Conservation (phyloP, 2,113 vertebrate species). For the Oryzias woworae region DNA sequence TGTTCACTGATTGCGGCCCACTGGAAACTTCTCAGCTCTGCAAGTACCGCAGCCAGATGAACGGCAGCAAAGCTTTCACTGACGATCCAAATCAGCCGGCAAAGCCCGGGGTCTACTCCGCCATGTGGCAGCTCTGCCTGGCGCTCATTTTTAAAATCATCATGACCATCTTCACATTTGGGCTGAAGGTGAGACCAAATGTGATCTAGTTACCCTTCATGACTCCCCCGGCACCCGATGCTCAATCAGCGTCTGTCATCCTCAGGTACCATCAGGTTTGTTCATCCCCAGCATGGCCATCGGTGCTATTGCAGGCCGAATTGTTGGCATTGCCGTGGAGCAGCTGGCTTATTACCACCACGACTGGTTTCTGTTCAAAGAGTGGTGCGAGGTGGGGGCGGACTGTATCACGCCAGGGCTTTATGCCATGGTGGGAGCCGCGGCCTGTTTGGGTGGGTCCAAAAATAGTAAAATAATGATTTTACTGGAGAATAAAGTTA, state of each 20-base stretch:
- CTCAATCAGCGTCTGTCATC: background rate
- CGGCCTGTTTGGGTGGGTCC: slow-evolving; percentile 91
- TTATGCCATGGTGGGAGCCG: slow-evolving; percentile 98
- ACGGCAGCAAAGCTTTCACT: slow-evolving; percentile 87
- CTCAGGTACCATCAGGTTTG: slow-evolving; percentile 91
- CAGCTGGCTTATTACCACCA: slow-evolving; percentile 97
- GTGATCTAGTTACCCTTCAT: accelerated
- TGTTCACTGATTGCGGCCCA: slow-evolving; percentile 96
- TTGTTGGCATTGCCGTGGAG: slow-evolving; percentile 96
- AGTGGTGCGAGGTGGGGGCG: slow-evolving; percentile 97
- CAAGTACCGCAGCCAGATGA: slow-evolving; percentile 96
- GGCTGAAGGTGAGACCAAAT: slow-evolving; percentile 89
- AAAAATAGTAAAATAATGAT: background rate
- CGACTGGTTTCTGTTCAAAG: slow-evolving; percentile 97
- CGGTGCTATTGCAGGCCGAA: slow-evolving; percentile 94
- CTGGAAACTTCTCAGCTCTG: slow-evolving; percentile 95
- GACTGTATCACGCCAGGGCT: slow-evolving; percentile 98
- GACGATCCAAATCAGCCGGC: slow-evolving; percentile 90
- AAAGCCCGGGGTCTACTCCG: slow-evolving; percentile 92
- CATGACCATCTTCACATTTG: slow-evolving; percentile 99
- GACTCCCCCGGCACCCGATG: background rate
- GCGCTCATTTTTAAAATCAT: slow-evolving; percentile 98
- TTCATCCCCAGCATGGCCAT: slow-evolving; percentile 99
- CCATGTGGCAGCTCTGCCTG: slow-evolving; percentile 97
- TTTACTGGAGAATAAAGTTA: too few relatives aligned